Evolutionary conservation across 2,113 vertebrate genomes (phyloP).

Genomic region (Mormoops blainvillei): DNA sequence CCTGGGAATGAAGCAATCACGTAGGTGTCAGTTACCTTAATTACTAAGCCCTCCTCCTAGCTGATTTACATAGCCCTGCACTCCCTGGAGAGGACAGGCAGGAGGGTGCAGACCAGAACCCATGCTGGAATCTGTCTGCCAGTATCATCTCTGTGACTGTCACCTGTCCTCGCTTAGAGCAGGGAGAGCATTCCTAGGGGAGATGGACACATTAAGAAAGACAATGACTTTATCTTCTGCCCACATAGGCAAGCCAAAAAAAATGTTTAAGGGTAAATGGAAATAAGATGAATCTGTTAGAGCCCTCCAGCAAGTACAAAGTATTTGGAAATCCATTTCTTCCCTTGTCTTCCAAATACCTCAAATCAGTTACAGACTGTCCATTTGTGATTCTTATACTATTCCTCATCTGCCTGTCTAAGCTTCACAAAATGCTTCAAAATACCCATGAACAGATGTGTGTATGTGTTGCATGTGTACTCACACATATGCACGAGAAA

Average conservation of each 20-base stretch:
- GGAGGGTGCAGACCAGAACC: neutral
- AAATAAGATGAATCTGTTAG: conserved; percentile 75
- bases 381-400: conserved; percentile 45
- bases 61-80: neutral
- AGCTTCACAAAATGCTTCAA: neutral
- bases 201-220: neutral
- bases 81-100: neutral
- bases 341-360: conserved; percentile 75
- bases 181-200: conserved; percentile 29
- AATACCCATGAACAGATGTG: neutral
- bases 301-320: conserved; percentile 65
- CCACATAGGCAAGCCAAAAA: conserved; percentile 50
- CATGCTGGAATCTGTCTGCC: neutral
- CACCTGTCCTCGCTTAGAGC: neutral
- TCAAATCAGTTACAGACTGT: conserved; percentile 62
- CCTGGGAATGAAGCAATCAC: conserved; percentile 4
- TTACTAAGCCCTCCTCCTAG: neutral
- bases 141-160: neutral
- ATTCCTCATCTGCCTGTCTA: conserved; percentile 52
- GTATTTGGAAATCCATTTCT: conserved; percentile 73
- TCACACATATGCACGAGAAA: neutral
- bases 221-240: neutral
- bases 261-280: conserved; percentile 62
- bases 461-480: neutral
- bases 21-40: conserved; percentile 14